Conservation (phyloP, 2,797 vertebrate genomes). For the Gymnoscopelus braueri region DNA sequence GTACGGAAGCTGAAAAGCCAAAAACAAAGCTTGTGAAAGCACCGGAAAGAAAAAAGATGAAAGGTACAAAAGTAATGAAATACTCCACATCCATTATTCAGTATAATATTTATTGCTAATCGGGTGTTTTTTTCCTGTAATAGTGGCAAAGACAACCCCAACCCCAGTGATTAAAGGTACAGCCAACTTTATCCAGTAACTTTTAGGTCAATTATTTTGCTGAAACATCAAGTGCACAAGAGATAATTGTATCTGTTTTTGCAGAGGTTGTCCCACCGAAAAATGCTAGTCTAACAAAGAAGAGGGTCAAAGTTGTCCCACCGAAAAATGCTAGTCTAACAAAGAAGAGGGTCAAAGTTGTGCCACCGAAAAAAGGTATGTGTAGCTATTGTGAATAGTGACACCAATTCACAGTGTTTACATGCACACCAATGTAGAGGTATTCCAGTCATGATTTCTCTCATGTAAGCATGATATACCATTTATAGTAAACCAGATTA, state of each 20-base stretch:
- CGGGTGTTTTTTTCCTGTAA: too few relatives aligned
- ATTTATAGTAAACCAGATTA: too few relatives aligned
- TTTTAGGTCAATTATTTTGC: neutral
- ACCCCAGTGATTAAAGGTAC: constrained; percentile 6
- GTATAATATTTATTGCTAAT: too few relatives aligned
- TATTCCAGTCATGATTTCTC: too few relatives aligned
- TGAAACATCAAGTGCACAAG: too few relatives aligned
- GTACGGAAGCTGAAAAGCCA: neutral
- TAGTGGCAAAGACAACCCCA: neutral
- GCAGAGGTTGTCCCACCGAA: neutral
- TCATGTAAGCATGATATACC: too few relatives aligned
- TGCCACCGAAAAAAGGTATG: constrained; percentile 9
- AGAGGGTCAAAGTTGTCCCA: constrained; percentile 3
- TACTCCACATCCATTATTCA: too few relatives aligned
- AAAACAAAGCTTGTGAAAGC: neutral
- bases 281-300: constrained; percentile 17
- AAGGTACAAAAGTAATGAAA: too few relatives aligned
- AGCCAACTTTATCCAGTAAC: neutral
- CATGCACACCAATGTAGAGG: too few relatives aligned
- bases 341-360: too few relatives aligned
- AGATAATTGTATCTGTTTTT: neutral
- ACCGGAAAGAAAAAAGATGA: neutral
- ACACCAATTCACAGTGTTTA: too few relatives aligned
- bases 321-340: too few relatives aligned
- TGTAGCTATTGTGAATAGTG: neutral